These are phyloP conservation scores for Sorex araneus DNA, from an alignment of 2,113 vertebrate genomes.

Conservation along the genomic window DNA sequence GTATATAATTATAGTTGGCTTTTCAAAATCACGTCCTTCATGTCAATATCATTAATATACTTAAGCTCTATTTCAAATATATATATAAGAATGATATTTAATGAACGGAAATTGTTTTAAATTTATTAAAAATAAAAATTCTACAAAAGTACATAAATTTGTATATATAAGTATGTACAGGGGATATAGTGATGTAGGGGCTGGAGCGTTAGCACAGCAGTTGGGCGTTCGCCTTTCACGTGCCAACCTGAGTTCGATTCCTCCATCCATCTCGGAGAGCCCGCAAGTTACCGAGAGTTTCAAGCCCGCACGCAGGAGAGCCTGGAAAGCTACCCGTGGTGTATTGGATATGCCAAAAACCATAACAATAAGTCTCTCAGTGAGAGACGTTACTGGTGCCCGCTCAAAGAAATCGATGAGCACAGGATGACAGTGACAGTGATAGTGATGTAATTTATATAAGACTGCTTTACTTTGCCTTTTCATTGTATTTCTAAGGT, in stretches of 20 bases:
- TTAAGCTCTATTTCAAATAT: conserved; percentile 47
- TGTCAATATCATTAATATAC: conserved; percentile 3
- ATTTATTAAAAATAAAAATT: neutral
- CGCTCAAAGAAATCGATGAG: too few relatives aligned
- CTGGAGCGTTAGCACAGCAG: too few relatives aligned
- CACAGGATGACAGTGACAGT: too few relatives aligned
- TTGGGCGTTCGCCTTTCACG: too few relatives aligned
- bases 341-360: too few relatives aligned
- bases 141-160: conserved; percentile 61
- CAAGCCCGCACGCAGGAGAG: too few relatives aligned
- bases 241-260: too few relatives aligned
- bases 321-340: too few relatives aligned
- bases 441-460: conserved; percentile 29
- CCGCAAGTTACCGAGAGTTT: too few relatives aligned
- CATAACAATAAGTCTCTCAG: too few relatives aligned
- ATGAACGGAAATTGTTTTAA: conserved; percentile 9
- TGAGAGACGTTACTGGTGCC: too few relatives aligned
- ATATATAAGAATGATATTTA: conserved; percentile 34
- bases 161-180: neutral
- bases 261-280: too few relatives aligned
- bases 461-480: neutral
- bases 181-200: neutral
- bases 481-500: conserved; percentile 14
- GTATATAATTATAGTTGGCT: neutral
- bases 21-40: neutral